Conservation (phyloP, 2,113 vertebrate species). For the Phodopus roborovskii region DNA sequence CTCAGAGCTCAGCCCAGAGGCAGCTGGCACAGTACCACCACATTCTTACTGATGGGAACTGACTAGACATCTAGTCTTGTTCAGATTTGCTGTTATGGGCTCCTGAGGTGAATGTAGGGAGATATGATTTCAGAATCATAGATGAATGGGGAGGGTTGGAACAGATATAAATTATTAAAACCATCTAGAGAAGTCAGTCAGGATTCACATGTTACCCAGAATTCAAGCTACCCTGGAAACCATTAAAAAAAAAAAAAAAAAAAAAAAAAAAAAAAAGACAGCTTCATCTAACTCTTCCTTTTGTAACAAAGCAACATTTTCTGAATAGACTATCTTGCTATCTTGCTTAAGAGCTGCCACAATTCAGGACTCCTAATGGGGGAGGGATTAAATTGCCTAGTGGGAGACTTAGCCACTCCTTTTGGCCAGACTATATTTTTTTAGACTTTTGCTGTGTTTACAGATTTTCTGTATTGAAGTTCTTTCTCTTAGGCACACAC, state of each 20-base stretch:
- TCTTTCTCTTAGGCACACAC: slow-evolving; percentile 28
- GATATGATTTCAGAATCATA: background rate
- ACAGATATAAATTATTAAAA: background rate
- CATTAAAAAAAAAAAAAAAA: background rate
- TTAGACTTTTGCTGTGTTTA: slow-evolving; percentile 18
- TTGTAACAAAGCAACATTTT: slow-evolving; percentile 53
- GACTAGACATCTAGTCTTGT: background rate
- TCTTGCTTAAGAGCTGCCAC: slow-evolving; percentile 59
- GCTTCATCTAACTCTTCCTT: slow-evolving; percentile 36
- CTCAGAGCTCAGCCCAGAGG: background rate
- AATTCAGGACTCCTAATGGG: slow-evolving; percentile 65
- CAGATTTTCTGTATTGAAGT: slow-evolving; percentile 42
- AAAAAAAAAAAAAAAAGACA: background rate
- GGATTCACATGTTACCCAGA: slow-evolving; percentile 26
- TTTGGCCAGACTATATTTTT: slow-evolving; percentile 33
- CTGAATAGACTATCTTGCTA: slow-evolving; percentile 14
- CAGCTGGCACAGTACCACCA: too few relatives aligned
- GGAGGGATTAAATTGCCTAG: slow-evolving; percentile 33
- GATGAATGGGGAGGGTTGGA: background rate
- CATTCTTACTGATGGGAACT: background rate
- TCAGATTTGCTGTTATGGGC: background rate
- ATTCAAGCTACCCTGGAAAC: slow-evolving; percentile 2
- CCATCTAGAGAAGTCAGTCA: background rate
- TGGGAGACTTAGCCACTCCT: slow-evolving; percentile 38
- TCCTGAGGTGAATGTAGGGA: background rate